Evolutionary conservation across 2,888 invertebrate species (phyloP).

Genomic region (Caenorhabditis wallacei): DNA sequence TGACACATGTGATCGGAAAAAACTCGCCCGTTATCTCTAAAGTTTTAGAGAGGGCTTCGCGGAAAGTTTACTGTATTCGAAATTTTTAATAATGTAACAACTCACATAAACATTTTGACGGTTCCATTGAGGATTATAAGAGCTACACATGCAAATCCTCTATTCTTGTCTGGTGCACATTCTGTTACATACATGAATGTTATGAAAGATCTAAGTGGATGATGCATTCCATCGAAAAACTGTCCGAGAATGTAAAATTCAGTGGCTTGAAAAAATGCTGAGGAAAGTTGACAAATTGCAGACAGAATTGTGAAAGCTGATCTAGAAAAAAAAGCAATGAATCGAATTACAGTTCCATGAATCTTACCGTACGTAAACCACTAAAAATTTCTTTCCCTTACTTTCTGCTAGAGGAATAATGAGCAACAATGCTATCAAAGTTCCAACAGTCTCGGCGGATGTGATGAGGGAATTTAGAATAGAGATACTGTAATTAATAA

Average conservation of each 20-base stretch:
- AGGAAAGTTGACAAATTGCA: not conserved
- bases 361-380: conserved; percentile 24
- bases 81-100: too few relatives aligned
- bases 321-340: not conserved
- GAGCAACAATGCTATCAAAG: conserved; percentile 10
- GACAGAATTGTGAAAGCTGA: not conserved
- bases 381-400: conserved; percentile 8
- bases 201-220: conserved; percentile 18
- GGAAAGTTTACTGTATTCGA: too few relatives aligned
- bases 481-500: conserved; percentile 13
- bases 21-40: too few relatives aligned
- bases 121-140: conserved; percentile 10
- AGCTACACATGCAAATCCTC: conserved; percentile 35
- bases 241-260: conserved; percentile 23
- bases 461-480: conserved; percentile 19
- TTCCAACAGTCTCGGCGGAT: conserved; percentile 5
- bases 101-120: conserved; percentile 28
- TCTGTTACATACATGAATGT: conserved; percentile 26
- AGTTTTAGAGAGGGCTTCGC: too few relatives aligned
- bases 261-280: conserved; percentile 17
- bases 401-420: conserved; percentile 16
- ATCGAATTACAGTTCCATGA: not conserved
- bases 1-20: too few relatives aligned
- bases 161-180: conserved; percentile 42
- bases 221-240: conserved; percentile 13